Base-by-base conservation (phyloP, 2,888 invertebrate genomes). In the Gryllus longicercus region DNA sequence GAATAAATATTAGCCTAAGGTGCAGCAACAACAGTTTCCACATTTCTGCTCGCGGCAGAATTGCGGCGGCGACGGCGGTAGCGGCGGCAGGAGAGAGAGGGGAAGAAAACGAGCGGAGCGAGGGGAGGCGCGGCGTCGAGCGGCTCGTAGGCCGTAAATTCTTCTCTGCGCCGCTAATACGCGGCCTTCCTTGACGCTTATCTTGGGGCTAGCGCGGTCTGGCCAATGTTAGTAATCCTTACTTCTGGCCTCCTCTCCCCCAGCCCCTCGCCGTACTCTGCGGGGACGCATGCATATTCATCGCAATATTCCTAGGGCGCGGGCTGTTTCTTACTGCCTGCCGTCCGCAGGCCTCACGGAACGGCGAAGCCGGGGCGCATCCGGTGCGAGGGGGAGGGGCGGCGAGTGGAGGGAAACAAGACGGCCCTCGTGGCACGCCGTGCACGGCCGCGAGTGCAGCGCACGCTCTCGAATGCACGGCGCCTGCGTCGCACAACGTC, bases 101-200 rank as follows among this genome's bases (percentile, higher is more conserved):
- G n/a, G n/a, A 63, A n/a, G n/a, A n/a, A n/a, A n/a, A 63, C 4
- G n/a, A n/a, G 63, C 8, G 38, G 38, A 1, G 38, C 4, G n/a
- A n/a, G 63, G 38, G 38, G 38, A 8, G 38, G 8, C 38, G 63
- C 63, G 4, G 4, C 63, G 63, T n/a, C n/a, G 8, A 63, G 14
- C 4, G 8, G 5, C 16, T 14, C n/a, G 63, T n/a, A n/a, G 14
- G 63, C 63, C 63, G 63, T 63, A 63, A 63, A 63, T 14, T 63
- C 63, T n/a, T 63, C 63, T n/a, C 63, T 63, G 63, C 14, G 63
- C 63, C 14, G 11, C 63, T 63, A 63, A 63, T 63, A 11, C 63
- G 16, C 63, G 63, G n/a, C 63, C 63, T 18, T 63, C n/a, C 63
- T 63, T 63, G 63, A 63, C 63, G 63, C 63, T 63, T 63, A 63